Percentiles rank a stretch among this genome's conserved stretches.
Evolutionary conservation across 2,113 vertebrate genomes (phyloP).

Genomic region (Lynx canadensis): DNA sequence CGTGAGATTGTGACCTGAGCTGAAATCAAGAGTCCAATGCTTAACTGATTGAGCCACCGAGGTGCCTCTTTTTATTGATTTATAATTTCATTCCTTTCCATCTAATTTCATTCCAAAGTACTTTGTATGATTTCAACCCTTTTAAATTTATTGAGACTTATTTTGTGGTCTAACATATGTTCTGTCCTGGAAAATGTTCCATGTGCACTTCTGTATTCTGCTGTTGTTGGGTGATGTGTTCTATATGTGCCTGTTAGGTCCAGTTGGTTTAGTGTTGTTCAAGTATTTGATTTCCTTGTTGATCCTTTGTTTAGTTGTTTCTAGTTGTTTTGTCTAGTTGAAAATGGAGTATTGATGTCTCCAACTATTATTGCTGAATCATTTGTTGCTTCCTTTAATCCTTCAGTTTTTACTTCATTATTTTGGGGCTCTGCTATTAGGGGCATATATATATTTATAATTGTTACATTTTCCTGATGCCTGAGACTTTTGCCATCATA

Average conservation of each 20-base stretch:
- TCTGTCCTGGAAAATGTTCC: slow-evolving; percentile 17
- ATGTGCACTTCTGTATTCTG: background rate
- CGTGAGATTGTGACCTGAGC: too few relatives aligned
- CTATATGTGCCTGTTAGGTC: background rate
- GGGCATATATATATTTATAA: background rate
- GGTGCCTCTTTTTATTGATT: background rate
- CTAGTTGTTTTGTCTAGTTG: background rate
- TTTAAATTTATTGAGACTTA: slow-evolving; percentile 20
- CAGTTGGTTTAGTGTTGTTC: background rate
- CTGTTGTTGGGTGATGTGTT: background rate
- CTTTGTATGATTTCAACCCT: background rate
- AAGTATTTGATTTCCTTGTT: background rate
- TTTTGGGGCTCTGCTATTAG: background rate
- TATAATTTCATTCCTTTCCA: background rate
- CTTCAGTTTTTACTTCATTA: background rate
- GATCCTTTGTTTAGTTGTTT: background rate
- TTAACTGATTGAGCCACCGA: too few relatives aligned
- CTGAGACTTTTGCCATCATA: background rate
- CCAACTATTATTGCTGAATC: slow-evolving; percentile 3
- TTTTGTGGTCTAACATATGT: background rate
- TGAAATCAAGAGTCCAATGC: too few relatives aligned
- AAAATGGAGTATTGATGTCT: background rate
- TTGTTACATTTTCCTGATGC: background rate
- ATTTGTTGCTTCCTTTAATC: background rate
- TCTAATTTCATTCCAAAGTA: background rate